Evolutionary conservation across 2,888 invertebrate species (phyloP), one percentile per base, ranked within the genome.

Genomic region (Catocala sponsa): DNA sequence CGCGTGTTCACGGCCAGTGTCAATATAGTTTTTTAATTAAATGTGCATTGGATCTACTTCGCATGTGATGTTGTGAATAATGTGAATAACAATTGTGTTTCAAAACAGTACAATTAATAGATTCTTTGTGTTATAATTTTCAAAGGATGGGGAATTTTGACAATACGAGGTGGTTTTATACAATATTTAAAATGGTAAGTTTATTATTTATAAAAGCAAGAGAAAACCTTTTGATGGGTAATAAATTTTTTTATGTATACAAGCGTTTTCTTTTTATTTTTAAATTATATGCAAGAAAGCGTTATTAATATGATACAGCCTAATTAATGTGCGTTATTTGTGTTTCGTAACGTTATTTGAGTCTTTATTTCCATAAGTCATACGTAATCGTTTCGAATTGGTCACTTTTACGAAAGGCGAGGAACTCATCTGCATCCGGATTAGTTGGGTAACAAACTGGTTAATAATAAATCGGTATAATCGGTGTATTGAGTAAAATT

Each of bases 151-250:
- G 92, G 82, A 88, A 83, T 80, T 86, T 84, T 80, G 89, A 89
- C 77, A 85, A 88, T 85, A 89, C 84, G 84, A 90, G 85, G 81
- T 81, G 81, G 75, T 72, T 79, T 63, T 70, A 78, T 74, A 75
- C 77, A 67, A 76, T 85, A 82, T 82, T 88, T 65, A 93, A 90
- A 88, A 93, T 93, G 94, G 94, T 94, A 85, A 91, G 93, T 86
- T 71, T 41, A 7, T 7, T 54, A 51, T 54, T 67, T 70, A 70
- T 32, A 55, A 61, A 7, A 49, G 6, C n/a, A 47, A 50, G 42
- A 44, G 35, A 53, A 50, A 48, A 15, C 2, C 0, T 25, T 10
- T 41, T 38, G 35, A 1, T 46, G 32, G 4, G 1, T 5, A 48
- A 35, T 47, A 33, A 53, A 56, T 6, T 49, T 56, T 44, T 12